A percentile compares a stretch with the other conserved stretches of the same genome.
These are phyloP conservation scores for Charaxes varanes DNA, from an alignment of 1,140 invertebrate species.

Conservation along the genomic window DNA sequence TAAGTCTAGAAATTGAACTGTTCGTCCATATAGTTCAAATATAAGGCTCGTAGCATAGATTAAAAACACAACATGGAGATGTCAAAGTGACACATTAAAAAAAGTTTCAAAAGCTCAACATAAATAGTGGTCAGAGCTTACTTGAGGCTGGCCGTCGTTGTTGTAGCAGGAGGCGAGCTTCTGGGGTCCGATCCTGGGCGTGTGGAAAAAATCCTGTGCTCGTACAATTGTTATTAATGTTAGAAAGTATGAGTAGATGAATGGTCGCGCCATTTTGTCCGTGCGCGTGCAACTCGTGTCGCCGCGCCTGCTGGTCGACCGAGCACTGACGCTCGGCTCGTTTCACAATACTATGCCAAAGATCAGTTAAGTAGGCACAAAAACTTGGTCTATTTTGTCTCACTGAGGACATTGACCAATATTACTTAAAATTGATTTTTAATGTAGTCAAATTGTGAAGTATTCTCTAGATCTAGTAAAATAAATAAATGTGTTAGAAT, in stretches of 20 bases:
- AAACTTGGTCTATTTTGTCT: conserved; percentile 18
- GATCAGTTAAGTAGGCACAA: conserved; percentile 25
- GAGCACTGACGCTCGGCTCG: conserved; percentile 51
- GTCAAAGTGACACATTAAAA: conserved; percentile 35
- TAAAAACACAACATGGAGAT: conserved; percentile 21
- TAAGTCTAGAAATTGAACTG: no score
- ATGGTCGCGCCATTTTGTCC: conserved; percentile 45
- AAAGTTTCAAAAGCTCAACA: conserved; percentile 39
- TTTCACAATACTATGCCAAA: conserved; percentile 56
- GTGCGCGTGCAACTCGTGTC: conserved; percentile 44
- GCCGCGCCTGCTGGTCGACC: conserved; percentile 46
- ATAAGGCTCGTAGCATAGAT: conserved; percentile 20
- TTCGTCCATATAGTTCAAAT: no score
- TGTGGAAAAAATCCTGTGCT: conserved; percentile 54
- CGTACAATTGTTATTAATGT: conserved; percentile 29
- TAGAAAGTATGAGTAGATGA: conserved; percentile 41
- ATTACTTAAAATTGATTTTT: no score
- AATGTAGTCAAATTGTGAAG: no score
- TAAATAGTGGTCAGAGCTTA: conserved; percentile 43
- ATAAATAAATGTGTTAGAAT: no score
- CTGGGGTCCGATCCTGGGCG: conserved; percentile 49
- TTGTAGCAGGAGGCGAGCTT: conserved; percentile 62
- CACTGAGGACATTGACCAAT: conserved; percentile 20
- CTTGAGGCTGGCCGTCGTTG: conserved; percentile 54
- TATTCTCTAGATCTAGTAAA: no score